Base-by-base conservation (phyloP, 1,140 invertebrate species). In the Drosophila virilis region DNA sequence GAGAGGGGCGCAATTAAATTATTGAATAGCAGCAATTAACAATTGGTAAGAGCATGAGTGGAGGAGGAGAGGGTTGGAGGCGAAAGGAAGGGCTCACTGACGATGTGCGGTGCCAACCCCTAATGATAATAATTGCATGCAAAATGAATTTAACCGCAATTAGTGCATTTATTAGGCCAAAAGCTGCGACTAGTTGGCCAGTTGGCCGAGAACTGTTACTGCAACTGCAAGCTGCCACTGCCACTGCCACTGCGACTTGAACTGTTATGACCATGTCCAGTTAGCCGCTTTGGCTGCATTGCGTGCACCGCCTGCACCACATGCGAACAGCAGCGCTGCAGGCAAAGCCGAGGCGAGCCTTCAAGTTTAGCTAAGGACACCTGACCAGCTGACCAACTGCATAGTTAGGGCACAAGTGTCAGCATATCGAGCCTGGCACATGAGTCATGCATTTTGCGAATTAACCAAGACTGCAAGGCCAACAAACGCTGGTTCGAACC, bases 131-230 rank as follows among this genome's bases (percentile, higher is more conserved):
- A 91, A 91, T 91, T 89, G 89, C 90, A 91, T 91, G 90, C 85
- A 88, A 91, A 91, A 81, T 79, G 90, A 82, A 84, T 91, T 91
- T 91, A 91, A 91, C 90, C 90, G 90, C 90, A 91, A 91, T 91
- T 91, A 91, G 85, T 91, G 82, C 85, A 90, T 91, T 91, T 91
- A 91, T 91, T 91, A 83, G 85, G 90, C 84, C 90, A 90, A 84
- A 90, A 89, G 79, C 72, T 80, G 79, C 54, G 17, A 45, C 67
- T 40, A 38, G 54, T 13, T 54, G 74, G 65, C 69, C 54, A 75
- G 68, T 73, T 76, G 62, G 57, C 74, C 74, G 78, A 35, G 28
- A 13, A 57, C 55, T 7, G 32, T 8, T 2, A 60, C 35, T 12
- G 64, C 52, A 9, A 22, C 43, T 1, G 42, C 42, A 15, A 35